A percentile compares a stretch with the other conserved stretches of the same genome.
phyloP scores from a whole-genome alignment of 2,113 vertebrate species.

The Rhagologus leucostigma region DNA sequence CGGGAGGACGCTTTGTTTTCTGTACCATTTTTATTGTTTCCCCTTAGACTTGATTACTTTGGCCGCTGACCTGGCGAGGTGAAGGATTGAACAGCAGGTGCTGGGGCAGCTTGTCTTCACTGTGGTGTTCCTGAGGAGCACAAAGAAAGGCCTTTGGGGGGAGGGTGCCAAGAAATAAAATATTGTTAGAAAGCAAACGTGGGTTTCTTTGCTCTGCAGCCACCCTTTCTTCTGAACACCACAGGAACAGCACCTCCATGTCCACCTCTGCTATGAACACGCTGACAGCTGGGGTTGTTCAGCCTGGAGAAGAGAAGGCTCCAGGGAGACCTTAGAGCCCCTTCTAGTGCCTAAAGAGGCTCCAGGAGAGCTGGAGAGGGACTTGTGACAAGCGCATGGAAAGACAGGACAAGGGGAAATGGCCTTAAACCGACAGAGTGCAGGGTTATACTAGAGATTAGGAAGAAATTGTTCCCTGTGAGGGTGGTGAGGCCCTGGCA shows the following conservation, averaged over 20 bases:
- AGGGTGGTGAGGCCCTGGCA: background rate
- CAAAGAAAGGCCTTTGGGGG: background rate
- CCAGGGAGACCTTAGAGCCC: background rate
- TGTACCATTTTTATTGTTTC: background rate
- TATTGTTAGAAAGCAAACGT: background rate
- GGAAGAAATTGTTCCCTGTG: background rate
- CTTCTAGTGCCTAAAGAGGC: background rate
- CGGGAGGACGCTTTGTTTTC: background rate
- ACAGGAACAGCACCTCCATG: accelerated
- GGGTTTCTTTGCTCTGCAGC: background rate
- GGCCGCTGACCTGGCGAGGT: background rate
- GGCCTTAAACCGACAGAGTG: background rate
- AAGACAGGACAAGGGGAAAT: background rate
- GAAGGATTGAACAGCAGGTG: background rate
- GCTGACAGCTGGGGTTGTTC: accelerated
- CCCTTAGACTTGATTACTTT: background rate
- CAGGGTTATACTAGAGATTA: background rate
- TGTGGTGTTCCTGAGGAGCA: background rate
- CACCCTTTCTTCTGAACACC: background rate
- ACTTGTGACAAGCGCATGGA: background rate
- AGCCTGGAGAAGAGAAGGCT: background rate
- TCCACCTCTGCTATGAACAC: background rate
- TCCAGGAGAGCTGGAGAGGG: background rate
- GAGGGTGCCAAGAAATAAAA: background rate
- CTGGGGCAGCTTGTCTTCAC: constrained; percentile 33